A percentile compares a stretch with the other conserved stretches of the same genome.
phyloP scores from a whole-genome alignment of 2,797 vertebrate species.

The Synaphobranchus kaupii region DNA sequence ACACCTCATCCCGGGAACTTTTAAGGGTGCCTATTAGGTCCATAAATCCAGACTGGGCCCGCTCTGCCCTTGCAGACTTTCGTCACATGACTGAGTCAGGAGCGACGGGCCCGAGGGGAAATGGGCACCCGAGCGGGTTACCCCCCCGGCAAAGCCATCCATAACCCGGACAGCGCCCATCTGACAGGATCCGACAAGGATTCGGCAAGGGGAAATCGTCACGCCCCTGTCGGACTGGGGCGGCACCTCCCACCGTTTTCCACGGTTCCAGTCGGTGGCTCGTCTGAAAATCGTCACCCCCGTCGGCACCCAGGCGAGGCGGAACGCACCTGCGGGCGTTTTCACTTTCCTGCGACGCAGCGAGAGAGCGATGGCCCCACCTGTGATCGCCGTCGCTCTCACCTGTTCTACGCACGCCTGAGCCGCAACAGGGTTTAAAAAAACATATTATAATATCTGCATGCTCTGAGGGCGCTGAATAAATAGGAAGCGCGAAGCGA shows the following conservation, averaged over 20 bases:
- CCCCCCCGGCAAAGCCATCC: neutral
- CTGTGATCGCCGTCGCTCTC: conserved; percentile 31
- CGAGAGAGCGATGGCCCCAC: conserved; percentile 35
- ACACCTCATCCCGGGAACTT: conserved; percentile 67
- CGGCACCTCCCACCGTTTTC: conserved; percentile 31
- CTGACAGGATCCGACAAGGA: neutral
- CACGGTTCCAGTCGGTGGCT: conserved; percentile 39
- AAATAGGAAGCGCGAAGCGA: conserved; percentile 28
- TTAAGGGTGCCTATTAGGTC: conserved; percentile 69
- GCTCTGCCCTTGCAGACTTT: neutral
- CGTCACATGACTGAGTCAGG: neutral
- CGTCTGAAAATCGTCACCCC: conserved; percentile 15
- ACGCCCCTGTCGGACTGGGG: conserved; percentile 34
- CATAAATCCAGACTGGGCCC: conserved; percentile 63
- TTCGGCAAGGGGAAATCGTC: conserved; percentile 41
- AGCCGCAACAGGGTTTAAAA: conserved; percentile 23
- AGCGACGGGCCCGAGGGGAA: neutral
- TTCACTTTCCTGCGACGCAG: conserved; percentile 64
- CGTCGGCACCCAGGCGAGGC: conserved; percentile 54
- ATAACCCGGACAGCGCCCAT: neutral
- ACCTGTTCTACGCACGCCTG: conserved; percentile 30
- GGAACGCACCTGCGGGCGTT: conserved; percentile 63
- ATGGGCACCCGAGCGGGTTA: neutral
- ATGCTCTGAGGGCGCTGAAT: conserved; percentile 38
- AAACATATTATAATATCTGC: neutral